Base-by-base conservation (phyloP, 2,888 invertebrate species). In the Mechanitis messenoides region DNA sequence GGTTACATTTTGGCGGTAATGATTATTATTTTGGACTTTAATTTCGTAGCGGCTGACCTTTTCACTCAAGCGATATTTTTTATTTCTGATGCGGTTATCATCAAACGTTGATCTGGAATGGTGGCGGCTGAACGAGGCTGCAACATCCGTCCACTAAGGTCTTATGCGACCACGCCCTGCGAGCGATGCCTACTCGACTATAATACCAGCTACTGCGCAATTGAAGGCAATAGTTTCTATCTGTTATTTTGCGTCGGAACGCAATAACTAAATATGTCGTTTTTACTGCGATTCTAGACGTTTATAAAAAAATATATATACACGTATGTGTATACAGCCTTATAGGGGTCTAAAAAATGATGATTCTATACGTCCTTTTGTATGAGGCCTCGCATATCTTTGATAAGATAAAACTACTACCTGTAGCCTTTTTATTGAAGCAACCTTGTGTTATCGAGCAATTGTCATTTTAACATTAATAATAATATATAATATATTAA, bases 131-230 rank as follows among this genome's bases (percentile, higher is more conserved):
- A 79, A 74, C 84, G 85, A 85, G 86, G 85, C 85, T 85, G 81
- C 81, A 76, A 84, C 84, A 86, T 87, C 86, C 87, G 85, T 77
- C 85, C 81, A 76, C 80, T 84, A 79, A 85, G 85, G 84, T 83
- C 84, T 79, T 72, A 65, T 67, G 68, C 74, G 79, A 75, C 86
- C 86, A 85, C 86, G 85, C 86, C 86, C 84, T 79, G 80, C 42
- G 42, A 42, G 42, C 77, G 75, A 80, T 79, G 79, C 78, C 79
- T 81, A 79, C 71, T 78, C 72, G 65, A 74, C 73, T 75, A 76
- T 77, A 77, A 75, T 77, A 77, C 76, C 70, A 71, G 75, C 77
- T 71, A 73, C 74, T 73, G 75, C 72, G 73, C 76, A 72, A 69
- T 72, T 64, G 68, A 71, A 71, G 68, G 67, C 66, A 64, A 67